Evolutionary conservation across 2,113 vertebrate genomes (phyloP), one percentile per base, ranked within the genome.

Genomic region (Hyperoodon ampullatus): DNA sequence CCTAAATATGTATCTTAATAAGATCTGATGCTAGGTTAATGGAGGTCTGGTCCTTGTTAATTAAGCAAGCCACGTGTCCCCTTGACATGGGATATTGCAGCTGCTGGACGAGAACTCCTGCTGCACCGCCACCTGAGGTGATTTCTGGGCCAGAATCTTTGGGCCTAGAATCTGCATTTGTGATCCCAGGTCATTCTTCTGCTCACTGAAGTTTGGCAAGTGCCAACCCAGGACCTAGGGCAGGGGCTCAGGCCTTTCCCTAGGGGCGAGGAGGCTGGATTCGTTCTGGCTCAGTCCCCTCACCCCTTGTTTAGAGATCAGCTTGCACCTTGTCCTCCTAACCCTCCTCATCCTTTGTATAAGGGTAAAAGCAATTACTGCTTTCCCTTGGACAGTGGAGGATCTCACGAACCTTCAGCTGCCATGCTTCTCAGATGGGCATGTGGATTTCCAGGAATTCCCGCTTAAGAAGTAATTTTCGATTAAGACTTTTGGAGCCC

Each of bases 31-130:
- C 60, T 92, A 23, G 47, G 71, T 53, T 33, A 61, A 42, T 44
- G 66, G 85, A 60, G 44, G 81, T 70, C 90, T 91, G 90, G 88
- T 44, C 50, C 63, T 92, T 86, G 74, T 47, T 92, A 44, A 92
- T 74, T 7, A 74, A 86, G 33, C 13, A 50, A 81, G 75, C 12
- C 44, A 3, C 3, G 33, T 18, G 14, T 55, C 26, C 44, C 50
- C 0, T 28, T 6, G 11, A 55, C n/a, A 35, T 0, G 0, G 44
- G 47, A 11, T 39, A 12, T 53, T 8, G 18, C 33, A 50, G 87
- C 71, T 58, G 12, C 61, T 47, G 58, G 77, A 42, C 1, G 0
- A 77, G 21, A 30, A 18, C 28, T 21, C 28, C 10, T 28, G 15
- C 23, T 16, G 11, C 19, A 7, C 1, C 0, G 7, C 53, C 33